Base-by-base conservation (phyloP, 2,797 vertebrate species). In the Podargus strigoides region DNA sequence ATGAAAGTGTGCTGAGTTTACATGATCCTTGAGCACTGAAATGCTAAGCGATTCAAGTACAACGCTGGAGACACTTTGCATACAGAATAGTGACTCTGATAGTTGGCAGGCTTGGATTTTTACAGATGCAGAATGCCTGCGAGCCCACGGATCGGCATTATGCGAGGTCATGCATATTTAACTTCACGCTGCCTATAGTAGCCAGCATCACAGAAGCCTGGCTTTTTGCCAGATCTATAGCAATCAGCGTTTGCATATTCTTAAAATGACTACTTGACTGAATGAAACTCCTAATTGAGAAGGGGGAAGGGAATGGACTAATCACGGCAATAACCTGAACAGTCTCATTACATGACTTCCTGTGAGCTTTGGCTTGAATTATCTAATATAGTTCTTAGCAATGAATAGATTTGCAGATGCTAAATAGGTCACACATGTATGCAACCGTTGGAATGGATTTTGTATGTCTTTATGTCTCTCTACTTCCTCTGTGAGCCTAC, bases 241-340 rank as follows among this genome's bases (percentile, higher is more conserved):
- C 64, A 96, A 87, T 95, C 63, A 91, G 83, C 7, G 10, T 74
- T 78, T 87, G 59, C 86, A 87, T 94, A 60, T 72, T 94, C 89
- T 91, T 97, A 87, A 96, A 97, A 96, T 73, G 87, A 95, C 58
- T 90, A 18, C 85, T 96, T 93, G 95, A 89, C 83, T 95, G 95
- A 96, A 96, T 95, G 85, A 96, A 96, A 92, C 94, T 88, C 93
- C 87, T 77, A 36, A 66, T 36, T 64, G 85, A 85, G 63, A 94
- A 94, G 46, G 70, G 64, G 74, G 85, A 96, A 90, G 58, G 84
- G 94, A 96, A 79, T 20, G 23, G 82, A 50, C 84, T 96, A 94
- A 96, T 95, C 90, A 88, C 14, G 39, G 53, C 46, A 94, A 87
- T 86, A 97, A 95, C 91, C 88, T 94, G 85, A 96, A 95, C 58